Conservation (phyloP, 2,113 vertebrate genomes). For the Toxotes jaculatrix region DNA sequence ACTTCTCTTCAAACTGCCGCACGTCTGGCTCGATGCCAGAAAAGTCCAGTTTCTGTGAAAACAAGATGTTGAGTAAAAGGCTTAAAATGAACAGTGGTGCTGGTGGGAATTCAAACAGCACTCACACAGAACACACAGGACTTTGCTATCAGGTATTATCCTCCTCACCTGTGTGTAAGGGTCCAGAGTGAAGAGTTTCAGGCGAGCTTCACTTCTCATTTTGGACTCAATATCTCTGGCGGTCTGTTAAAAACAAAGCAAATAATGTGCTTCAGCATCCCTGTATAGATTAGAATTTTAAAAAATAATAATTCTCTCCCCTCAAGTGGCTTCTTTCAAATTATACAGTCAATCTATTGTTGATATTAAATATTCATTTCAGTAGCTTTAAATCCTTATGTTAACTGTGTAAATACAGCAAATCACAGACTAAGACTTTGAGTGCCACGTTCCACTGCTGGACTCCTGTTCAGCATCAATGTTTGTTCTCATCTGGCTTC, state of each 20-base stretch:
- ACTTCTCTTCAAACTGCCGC: constrained; percentile 96
- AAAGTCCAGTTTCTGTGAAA: constrained; percentile 93
- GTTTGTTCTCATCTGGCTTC: constrained; percentile 51
- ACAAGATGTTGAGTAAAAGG: constrained; percentile 16
- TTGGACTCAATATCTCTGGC: constrained; percentile 93
- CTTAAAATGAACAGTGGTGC: neutral
- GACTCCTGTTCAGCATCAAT: neutral
- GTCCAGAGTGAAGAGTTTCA: constrained; percentile 95
- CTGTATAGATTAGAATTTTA: too few relatives aligned
- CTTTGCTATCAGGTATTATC: neutral
- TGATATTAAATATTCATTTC: neutral
- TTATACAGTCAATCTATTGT: too few relatives aligned
- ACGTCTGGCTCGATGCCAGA: constrained; percentile 93
- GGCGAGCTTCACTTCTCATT: constrained; percentile 92
- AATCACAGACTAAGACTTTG: neutral
- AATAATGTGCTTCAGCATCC: neutral
- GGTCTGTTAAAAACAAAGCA: constrained; percentile 82
- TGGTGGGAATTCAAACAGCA: neutral
- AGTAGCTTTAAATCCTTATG: neutral
- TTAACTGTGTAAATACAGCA: neutral
- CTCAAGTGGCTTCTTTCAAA: too few relatives aligned
- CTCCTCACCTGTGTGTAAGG: constrained; percentile 93
- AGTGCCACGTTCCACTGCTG: constrained; percentile 15
- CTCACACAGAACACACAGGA: neutral
- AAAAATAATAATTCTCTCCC: too few relatives aligned